phyloP scores from a whole-genome alignment of 2,113 vertebrate genomes.

The Carettochelys insculpta region DNA sequence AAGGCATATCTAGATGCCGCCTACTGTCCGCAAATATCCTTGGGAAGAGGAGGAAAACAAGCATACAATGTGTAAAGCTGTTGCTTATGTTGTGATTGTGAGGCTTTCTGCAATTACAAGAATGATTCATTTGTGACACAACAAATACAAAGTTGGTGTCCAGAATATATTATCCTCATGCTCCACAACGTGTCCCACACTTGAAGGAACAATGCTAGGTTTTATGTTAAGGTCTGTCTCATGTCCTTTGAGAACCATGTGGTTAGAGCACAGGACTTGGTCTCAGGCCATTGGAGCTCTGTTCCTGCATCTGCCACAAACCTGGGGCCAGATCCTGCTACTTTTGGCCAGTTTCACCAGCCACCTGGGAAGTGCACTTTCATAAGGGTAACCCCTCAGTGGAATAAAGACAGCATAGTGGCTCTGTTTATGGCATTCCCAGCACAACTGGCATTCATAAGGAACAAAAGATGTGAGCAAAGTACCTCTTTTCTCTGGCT shows the following conservation, averaged over 20 bases:
- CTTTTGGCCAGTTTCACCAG: background rate
- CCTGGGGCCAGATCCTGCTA: background rate
- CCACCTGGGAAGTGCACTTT: rapidly evolving
- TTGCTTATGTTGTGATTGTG: slow-evolving; percentile 60
- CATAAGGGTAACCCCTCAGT: background rate
- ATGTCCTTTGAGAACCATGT: background rate
- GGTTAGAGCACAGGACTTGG: background rate
- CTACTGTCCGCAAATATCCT: background rate
- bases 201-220: background rate
- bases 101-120: slow-evolving; percentile 31
- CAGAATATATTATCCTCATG: rapidly evolving
- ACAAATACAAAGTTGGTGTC: slow-evolving; percentile 4
- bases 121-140: slow-evolving; percentile 46
- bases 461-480: background rate
- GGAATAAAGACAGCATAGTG: background rate
- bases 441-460: background rate
- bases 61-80: slow-evolving; percentile 57
- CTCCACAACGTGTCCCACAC: rapidly evolving
- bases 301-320: background rate
- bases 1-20: slow-evolving; percentile 26
- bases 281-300: background rate
- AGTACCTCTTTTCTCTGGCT: background rate
- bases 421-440: background rate
- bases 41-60: slow-evolving; percentile 51
- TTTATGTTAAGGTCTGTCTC: background rate